Conservation (phyloP, 2,113 vertebrate species). For the Phainopepla nitens region DNA sequence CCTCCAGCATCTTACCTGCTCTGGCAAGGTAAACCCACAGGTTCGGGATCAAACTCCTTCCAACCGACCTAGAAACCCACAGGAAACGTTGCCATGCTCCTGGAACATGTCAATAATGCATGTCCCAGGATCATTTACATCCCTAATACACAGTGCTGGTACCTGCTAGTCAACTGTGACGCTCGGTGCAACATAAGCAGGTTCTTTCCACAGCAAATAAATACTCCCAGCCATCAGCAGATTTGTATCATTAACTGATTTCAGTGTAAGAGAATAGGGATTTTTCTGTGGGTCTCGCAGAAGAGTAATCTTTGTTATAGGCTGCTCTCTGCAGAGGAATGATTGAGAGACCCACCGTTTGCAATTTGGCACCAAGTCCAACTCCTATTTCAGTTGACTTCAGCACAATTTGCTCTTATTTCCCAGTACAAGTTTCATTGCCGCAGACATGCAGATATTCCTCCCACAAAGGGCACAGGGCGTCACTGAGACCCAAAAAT, state of each 20-base stretch:
- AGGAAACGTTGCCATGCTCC: neutral
- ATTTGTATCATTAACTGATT: neutral
- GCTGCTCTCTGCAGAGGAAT: neutral
- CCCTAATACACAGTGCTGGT: neutral
- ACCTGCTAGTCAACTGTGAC: neutral
- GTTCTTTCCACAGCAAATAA: neutral
- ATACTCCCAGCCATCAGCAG: neutral
- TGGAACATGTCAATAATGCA: neutral
- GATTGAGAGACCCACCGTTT: neutral
- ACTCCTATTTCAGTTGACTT: neutral
- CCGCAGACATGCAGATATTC: neutral
- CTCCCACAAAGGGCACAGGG: neutral
- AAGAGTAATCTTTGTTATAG: neutral
- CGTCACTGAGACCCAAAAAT: neutral
- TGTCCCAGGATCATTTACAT: neutral
- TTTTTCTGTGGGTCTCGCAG: neutral
- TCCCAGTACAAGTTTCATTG: neutral
- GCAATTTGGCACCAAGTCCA: neutral
- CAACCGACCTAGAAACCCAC: neutral
- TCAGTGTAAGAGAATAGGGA: neutral
- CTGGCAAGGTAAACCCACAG: neutral
- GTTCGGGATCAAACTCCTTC: neutral
- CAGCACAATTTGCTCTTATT: neutral
- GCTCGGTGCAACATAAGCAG: neutral
- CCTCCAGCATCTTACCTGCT: neutral